Evolutionary conservation across 2,888 invertebrate genomes (phyloP), one percentile per base, ranked within the genome.

Genomic region (Stenurella melanura): DNA sequence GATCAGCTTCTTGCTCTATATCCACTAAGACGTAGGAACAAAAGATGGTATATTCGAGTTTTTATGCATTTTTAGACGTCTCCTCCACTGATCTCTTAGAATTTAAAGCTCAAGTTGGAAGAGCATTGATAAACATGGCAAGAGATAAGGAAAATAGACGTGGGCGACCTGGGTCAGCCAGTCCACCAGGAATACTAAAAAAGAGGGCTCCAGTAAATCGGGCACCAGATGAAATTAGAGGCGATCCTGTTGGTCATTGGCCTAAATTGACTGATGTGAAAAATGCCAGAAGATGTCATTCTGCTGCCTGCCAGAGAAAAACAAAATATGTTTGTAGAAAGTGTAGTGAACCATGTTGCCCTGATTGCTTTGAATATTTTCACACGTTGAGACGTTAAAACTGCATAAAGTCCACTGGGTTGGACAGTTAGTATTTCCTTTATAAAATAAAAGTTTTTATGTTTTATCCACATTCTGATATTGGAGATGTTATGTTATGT

Each of bases 351-450:
- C 50, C 18, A 9, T 1, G 12, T 11, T 71, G 71, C 19, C 71
- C 61, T 61, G 71, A 71, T 11, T 71, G 71, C 19, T 61, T 71
- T 61, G 71, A 71, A 10, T 61, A 17, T 61, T 61, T 71, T 71
- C 71, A 71, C 12, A 61, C 71, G 2, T 9, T 34, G 12, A 17
- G 15, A 50, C 1, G 1, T n/a, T 64, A 17, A 64, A 56, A 68
- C 7, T 69, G 69, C 69, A 69, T 57, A 19, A 21, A 17, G 69
- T 69, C 69, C 69, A 69, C 69, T 69, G 26, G 30, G 21, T n/a
- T 69, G 69, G 56, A 57, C 69, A 34, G 12, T 50, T 67, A 6
- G 56, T 56, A 56, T 17, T 4, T 56, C 38, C 38, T 38, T 38
- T 38, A 26, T 26, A 26, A 26, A 38, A 38, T 38, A 38, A 38